Evolutionary conservation across 2,888 invertebrate genomes (phyloP).

Genomic region (Hymenopus coronatus): DNA sequence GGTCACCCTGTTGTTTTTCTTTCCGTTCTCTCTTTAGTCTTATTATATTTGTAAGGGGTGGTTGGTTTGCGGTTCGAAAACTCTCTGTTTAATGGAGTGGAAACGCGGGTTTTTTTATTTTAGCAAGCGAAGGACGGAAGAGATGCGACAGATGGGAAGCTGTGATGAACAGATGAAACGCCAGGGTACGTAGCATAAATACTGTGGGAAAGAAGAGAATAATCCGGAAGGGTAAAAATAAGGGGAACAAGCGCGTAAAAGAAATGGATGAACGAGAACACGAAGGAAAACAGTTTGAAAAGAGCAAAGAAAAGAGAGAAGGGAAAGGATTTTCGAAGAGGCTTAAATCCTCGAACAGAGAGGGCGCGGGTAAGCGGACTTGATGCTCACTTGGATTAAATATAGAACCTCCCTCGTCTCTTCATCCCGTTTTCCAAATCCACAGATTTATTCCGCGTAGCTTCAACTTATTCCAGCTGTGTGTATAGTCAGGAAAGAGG

Average conservation of each 20-base stretch:
- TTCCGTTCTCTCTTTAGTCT: not conserved
- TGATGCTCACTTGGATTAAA: slow-evolving; percentile 13
- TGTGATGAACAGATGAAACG: not conserved
- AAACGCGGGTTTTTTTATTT: not conserved
- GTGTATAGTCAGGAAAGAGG: not conserved
- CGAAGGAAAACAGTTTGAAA: not conserved
- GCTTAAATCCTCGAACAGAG: not conserved
- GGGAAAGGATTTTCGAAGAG: not conserved
- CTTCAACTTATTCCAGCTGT: slow-evolving; percentile 6
- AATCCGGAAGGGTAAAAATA: not conserved
- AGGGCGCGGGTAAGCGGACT: not conserved
- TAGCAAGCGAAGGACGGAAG: not conserved
- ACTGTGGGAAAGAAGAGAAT: not conserved
- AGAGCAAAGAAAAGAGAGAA: not conserved
- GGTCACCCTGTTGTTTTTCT: not conserved
- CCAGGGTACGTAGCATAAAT: not conserved
- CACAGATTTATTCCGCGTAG: not conserved
- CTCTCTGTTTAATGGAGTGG: not conserved
- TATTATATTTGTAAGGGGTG: not conserved
- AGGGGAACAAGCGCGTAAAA: not conserved
- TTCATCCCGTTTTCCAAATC: not conserved
- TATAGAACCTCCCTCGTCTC: not conserved
- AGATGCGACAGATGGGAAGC: not conserved
- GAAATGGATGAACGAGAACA: not conserved
- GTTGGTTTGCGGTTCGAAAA: not conserved